Percentiles rank a stretch among this genome's conserved stretches.
Conservation (phyloP, 1,140 invertebrate genomes). For the Drosophila sulfurigaster region DNA sequence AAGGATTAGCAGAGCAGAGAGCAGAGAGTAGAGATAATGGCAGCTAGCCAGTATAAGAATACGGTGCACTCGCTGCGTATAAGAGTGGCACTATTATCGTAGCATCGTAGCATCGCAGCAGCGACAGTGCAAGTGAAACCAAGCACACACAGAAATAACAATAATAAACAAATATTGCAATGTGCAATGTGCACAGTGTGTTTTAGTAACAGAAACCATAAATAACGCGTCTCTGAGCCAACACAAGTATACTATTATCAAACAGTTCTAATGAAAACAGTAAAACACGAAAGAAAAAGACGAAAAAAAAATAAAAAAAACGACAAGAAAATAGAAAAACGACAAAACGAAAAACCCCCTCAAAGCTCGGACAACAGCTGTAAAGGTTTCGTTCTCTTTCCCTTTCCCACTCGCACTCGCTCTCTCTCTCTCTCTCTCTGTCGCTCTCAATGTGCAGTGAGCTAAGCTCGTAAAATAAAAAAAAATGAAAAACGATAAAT, state of each 20-base stretch:
- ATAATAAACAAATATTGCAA: constrained; percentile 38
- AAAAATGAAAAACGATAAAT: constrained; percentile 3
- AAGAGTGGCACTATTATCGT: neutral
- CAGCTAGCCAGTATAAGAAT: neutral
- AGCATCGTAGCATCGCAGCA: neutral
- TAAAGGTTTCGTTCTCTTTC: neutral
- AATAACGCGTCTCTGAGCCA: constrained; percentile 19
- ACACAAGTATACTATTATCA: constrained; percentile 25
- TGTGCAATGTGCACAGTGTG: constrained; percentile 25
- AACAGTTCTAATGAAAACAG: constrained; percentile 49
- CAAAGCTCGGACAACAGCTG: neutral
- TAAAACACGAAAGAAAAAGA: too few relatives aligned
- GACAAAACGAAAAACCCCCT: too few relatives aligned
- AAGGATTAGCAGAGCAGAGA: constrained; percentile 8
- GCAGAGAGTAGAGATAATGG: constrained; percentile 11
- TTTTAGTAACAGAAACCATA: constrained; percentile 33
- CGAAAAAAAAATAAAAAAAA: constrained; percentile 1
- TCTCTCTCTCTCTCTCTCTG: neutral
- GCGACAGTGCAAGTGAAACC: neutral
- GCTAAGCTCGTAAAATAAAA: neutral
- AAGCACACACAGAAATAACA: constrained; percentile 18
- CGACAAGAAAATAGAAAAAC: constrained; percentile 2
- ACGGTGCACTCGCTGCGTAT: neutral
- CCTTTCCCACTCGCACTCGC: neutral
- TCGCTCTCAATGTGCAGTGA: neutral